Base-by-base conservation (phyloP, 2,888 invertebrate genomes). In the Apodemia duryi region DNA sequence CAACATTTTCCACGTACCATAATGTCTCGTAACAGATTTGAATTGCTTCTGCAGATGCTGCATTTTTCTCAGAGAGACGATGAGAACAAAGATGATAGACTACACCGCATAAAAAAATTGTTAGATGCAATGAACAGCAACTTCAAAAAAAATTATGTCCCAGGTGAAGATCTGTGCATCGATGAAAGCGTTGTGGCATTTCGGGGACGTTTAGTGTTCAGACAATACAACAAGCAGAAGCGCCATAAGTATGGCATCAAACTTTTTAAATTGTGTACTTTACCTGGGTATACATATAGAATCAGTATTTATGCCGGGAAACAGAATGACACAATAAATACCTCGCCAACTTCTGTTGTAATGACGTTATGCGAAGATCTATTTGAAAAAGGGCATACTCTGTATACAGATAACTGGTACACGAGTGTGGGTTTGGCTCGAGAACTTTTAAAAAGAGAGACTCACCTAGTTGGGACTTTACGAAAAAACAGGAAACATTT, bases 361-460 rank as follows among this genome's bases (percentile, higher is more conserved):
- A 52, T 52, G 28, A 38, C 2, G 5, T 6, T 38, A 5, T 38
- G 38, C 38, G 5, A 38, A 6, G 38, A 4, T 1, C 38, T 38
- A 4, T 6, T 38, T 38, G 6, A 38, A 5, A 38, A 38, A 38
- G 38, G 38, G 2, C 38, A 38, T 38, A 38, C 5, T 6, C 6
- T 64, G 21, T 61, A 69, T 35, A 75, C 70, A 61, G 75, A 77
- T 65, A 77, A 78, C 68, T 77, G 75, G 73, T 78, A 78, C 66
- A 77, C 74, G 63, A 76, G 75, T 61, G 57, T 72, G 41, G 13
- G 28, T n/a, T 71, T 70, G 68, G 69, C 72, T n/a, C 41, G 68
- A 73, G 66, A 73, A 63, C 74, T 77, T 32, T 61, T 75, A 62
- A 28, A 68, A 61, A 70, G 69, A 63, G 65, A 71, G 64, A 77